Evolutionary conservation across 1,140 invertebrate genomes (phyloP).

Genomic region (Drosophila sulfurigaster): DNA sequence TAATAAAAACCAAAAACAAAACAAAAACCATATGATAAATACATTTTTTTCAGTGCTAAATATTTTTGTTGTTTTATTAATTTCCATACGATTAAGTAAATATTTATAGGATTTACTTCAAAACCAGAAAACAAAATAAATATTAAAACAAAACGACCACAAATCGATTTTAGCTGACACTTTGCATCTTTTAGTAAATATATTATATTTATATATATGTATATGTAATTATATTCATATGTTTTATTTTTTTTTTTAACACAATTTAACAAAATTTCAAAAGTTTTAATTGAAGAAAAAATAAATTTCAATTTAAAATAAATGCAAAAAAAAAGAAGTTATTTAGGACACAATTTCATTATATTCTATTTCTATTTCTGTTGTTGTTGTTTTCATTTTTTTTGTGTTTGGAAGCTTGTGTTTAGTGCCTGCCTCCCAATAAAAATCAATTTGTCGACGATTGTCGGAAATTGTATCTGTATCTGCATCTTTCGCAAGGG

Average conservation of each 20-base stretch:
- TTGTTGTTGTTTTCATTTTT: neutral
- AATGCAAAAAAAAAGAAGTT: conserved; percentile 73
- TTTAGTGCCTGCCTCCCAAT: neutral
- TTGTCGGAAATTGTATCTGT: conserved; percentile 39
- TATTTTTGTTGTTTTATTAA: conserved; percentile 43
- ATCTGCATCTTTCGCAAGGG: conserved; percentile 6
- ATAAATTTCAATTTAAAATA: conserved; percentile 77
- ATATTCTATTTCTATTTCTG: neutral
- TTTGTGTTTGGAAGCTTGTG: neutral
- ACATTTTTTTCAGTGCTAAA: conserved; percentile 55
- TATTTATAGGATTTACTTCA: conserved; percentile 25
- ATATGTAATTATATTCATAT: conserved; percentile 19
- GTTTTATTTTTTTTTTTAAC: conserved; percentile 58
- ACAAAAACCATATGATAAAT: conserved; percentile 7
- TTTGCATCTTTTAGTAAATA: neutral
- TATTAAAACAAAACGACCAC: conserved; percentile 9
- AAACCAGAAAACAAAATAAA: conserved; percentile 2
- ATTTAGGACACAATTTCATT: neutral
- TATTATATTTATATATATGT: conserved; percentile 12
- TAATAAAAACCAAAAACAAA: neutral
- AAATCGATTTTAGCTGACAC: conserved; percentile 22
- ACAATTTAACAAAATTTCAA: conserved; percentile 49
- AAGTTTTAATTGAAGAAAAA: conserved; percentile 73
- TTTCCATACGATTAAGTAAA: conserved; percentile 34
- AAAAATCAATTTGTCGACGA: conserved; percentile 48